phyloP scores from a whole-genome alignment of 2,888 invertebrate species.

The Epistrophe eligans region DNA sequence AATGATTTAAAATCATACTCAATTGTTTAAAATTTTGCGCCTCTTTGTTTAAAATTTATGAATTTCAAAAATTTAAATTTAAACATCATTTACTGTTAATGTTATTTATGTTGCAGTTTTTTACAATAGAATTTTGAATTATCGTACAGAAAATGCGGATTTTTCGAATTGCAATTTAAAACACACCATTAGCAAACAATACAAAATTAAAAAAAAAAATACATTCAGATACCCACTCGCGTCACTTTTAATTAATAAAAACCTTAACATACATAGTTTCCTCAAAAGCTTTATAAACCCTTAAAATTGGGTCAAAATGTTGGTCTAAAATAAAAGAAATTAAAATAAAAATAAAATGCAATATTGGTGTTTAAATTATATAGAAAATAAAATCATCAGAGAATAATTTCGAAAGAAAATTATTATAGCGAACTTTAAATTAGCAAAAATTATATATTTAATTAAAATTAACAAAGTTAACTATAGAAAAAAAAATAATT shows the following conservation, averaged over 20 bases:
- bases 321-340: conserved; percentile 39
- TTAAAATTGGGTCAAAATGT: conserved; percentile 26
- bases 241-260: not conserved
- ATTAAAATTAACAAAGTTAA: conserved; percentile 56
- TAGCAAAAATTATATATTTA: conserved; percentile 55
- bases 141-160: too few species aligned
- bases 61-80: too few species aligned
- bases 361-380: conserved; percentile 64
- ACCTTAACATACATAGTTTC: conserved; percentile 42
- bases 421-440: conserved; percentile 50
- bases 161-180: too few species aligned
- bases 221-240: conserved; percentile 10
- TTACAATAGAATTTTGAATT: too few species aligned
- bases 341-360: conserved; percentile 37
- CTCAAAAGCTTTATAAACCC: conserved; percentile 64
- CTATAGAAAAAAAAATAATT: conserved; percentile 57
- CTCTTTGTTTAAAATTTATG: too few species aligned
- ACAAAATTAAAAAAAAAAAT: not conserved
- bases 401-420: conserved; percentile 39
- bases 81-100: too few species aligned
- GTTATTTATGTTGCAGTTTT: too few species aligned
- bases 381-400: conserved; percentile 17
- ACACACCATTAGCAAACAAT: not conserved
- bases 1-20: too few species aligned
- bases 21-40: too few species aligned